Conservation (phyloP, 2,797 vertebrate genomes). For the Chiloscyllium punctatum region DNA sequence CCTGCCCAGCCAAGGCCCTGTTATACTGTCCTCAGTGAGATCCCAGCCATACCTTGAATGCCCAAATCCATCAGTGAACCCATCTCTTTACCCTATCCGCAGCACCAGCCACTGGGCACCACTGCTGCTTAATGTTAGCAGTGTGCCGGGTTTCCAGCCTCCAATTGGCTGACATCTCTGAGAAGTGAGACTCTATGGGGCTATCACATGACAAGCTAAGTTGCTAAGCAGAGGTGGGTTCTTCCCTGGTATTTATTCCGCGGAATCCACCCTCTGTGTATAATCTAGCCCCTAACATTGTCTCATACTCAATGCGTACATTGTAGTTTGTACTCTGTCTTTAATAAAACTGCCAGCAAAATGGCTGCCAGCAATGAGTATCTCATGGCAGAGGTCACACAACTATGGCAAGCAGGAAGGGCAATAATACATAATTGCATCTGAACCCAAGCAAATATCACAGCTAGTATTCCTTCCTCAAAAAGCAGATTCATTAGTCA, state of each 20-base stretch:
- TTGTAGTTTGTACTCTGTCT: no score
- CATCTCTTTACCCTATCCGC: background rate
- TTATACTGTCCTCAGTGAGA: background rate
- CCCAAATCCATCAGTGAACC: no score
- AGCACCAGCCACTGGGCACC: background rate
- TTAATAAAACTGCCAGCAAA: no score
- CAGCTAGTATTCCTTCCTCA: background rate
- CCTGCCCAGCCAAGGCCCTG: background rate
- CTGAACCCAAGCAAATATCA: background rate
- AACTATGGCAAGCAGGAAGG: no score
- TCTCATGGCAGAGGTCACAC: no score
- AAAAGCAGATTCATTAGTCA: background rate
- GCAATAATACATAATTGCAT: no score
- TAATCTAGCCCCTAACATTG: background rate
- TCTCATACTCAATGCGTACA: no score
- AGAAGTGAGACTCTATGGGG: background rate
- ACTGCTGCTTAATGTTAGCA: background rate
- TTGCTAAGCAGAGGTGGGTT: background rate
- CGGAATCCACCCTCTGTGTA: background rate
- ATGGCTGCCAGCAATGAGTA: no score
- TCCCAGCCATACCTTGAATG: background rate
- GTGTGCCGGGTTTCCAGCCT: background rate
- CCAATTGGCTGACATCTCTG: background rate
- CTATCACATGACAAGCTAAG: background rate
- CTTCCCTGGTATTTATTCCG: background rate